These are phyloP conservation scores for Gymnodraco acuticeps DNA, from an alignment of 2,797 vertebrate species.

Conservation along the genomic window DNA sequence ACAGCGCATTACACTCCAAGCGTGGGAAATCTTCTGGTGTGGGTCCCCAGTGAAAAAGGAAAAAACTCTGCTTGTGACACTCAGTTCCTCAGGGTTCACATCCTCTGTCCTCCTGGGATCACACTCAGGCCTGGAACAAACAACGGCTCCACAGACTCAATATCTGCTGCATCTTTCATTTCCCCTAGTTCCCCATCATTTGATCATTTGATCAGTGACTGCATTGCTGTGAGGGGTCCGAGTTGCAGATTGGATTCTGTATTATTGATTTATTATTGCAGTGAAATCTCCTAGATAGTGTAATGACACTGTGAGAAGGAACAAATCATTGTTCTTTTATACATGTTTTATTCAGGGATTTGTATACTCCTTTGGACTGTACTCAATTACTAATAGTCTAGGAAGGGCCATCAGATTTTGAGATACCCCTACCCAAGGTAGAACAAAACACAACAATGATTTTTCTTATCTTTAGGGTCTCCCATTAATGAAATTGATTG, in stretches of 20 bases:
- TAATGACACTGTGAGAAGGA: not conserved
- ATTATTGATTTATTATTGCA: not conserved
- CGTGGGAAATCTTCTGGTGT: conserved; percentile 81
- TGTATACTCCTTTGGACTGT: not conserved
- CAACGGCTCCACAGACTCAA: conserved; percentile 6
- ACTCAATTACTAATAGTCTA: not conserved
- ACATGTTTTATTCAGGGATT: not conserved
- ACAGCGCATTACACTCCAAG: conserved; percentile 64
- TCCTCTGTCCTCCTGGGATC: conserved; percentile 60
- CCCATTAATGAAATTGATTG: too few species aligned
- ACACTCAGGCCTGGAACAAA: conserved; percentile 13
- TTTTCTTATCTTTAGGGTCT: too few species aligned
- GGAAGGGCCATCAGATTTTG: too few species aligned
- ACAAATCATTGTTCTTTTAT: not conserved
- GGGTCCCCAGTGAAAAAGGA: conserved; percentile 77
- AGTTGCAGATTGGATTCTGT: not conserved
- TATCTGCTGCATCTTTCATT: not conserved
- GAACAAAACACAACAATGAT: too few species aligned
- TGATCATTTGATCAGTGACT: not conserved
- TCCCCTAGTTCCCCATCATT: not conserved
- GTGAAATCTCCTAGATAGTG: not conserved
- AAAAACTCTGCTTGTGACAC: conserved; percentile 76
- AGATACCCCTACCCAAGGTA: too few species aligned
- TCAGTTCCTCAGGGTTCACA: conserved; percentile 69
- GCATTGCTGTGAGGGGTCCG: not conserved